phyloP scores from a whole-genome alignment of 2,888 invertebrate species.

The Heliconius sara region DNA sequence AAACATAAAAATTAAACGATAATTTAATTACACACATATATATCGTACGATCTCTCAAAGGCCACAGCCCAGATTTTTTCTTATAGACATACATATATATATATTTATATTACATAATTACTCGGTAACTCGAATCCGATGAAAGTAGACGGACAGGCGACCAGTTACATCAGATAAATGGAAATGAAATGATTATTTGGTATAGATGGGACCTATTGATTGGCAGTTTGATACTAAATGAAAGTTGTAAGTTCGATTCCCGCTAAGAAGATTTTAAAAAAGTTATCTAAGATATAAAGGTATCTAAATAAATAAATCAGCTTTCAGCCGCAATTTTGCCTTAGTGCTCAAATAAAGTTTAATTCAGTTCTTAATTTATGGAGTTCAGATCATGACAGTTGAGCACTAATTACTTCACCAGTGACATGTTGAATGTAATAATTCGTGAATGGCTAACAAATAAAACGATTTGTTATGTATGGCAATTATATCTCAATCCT shows the following conservation, averaged over 20 bases:
- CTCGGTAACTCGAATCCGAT: background rate
- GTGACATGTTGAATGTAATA: too few species aligned
- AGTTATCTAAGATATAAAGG: too few species aligned
- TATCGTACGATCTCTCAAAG: constrained; percentile 2
- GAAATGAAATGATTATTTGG: background rate
- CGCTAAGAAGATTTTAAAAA: background rate
- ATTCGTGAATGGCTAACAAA: too few species aligned
- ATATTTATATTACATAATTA: constrained; percentile 20
- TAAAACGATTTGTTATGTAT: too few species aligned
- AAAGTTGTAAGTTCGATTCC: background rate
- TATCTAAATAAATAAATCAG: too few species aligned
- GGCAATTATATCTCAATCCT: too few species aligned
- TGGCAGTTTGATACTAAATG: background rate
- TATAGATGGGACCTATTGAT: constrained; percentile 1
- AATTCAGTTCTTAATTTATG: too few species aligned
- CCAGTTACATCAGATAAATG: constrained; percentile 12
- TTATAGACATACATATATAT: background rate
- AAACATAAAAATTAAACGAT: background rate
- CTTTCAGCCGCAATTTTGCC: too few species aligned
- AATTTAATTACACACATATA: background rate
- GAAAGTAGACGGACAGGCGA: constrained; percentile 20
- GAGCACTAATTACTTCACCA: too few species aligned
- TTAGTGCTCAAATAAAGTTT: too few species aligned
- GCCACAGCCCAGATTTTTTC: constrained; percentile 17
- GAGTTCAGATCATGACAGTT: too few species aligned